phyloP scores from a whole-genome alignment of 1,140 invertebrate genomes.

The Varroa destructor region DNA sequence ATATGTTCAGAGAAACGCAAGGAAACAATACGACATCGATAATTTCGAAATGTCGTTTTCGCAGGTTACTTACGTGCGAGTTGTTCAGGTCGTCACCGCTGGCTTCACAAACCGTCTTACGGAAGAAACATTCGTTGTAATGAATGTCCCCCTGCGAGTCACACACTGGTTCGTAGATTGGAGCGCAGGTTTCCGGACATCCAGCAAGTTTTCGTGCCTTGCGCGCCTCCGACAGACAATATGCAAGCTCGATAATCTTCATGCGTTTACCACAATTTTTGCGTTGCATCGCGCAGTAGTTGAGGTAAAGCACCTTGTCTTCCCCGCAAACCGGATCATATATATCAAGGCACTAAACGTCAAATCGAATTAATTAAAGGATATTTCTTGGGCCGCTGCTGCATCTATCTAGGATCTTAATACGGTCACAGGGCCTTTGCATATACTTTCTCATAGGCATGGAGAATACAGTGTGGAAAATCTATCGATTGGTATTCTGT shows the following conservation, averaged over 20 bases:
- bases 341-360: not conserved
- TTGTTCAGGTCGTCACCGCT: no score
- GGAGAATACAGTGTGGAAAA: no score
- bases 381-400: no score
- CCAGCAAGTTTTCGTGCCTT: not conserved
- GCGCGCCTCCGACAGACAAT: not conserved
- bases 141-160: slow-evolving; percentile 11
- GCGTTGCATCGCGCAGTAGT: slow-evolving; percentile 24
- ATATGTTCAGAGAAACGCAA: no score
- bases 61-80: no score
- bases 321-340: slow-evolving; percentile 18
- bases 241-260: slow-evolving; percentile 6
- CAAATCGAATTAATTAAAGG: not conserved
- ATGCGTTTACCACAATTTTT: slow-evolving; percentile 22
- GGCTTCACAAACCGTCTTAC: not conserved
- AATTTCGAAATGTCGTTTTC: no score
- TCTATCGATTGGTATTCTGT: no score
- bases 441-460: no score
- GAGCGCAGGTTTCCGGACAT: slow-evolving; percentile 6
- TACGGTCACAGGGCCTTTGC: no score
- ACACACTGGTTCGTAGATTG: slow-evolving; percentile 23
- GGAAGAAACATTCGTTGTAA: slow-evolving; percentile 24
- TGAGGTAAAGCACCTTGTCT: slow-evolving; percentile 20
- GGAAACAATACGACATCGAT: no score
- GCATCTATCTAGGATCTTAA: no score